Evolutionary conservation across 2,888 invertebrate genomes (phyloP).

Genomic region (Teleiodes luculella): DNA sequence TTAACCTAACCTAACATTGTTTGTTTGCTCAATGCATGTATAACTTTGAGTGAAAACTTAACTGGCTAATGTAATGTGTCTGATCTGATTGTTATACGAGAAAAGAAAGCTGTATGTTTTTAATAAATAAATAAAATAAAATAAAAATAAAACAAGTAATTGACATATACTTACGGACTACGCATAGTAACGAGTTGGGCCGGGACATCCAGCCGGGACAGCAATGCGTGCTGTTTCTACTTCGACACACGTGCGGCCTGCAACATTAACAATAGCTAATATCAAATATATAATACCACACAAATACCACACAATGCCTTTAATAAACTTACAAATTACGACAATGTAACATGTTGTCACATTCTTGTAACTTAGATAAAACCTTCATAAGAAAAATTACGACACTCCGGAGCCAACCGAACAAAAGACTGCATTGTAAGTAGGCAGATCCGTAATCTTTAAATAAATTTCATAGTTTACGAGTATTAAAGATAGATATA

Average conservation of each 20-base stretch:
- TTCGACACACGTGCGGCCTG: constrained; percentile 90
- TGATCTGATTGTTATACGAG: too few relatives aligned
- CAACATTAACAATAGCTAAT: constrained; percentile 28
- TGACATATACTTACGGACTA: constrained; percentile 85
- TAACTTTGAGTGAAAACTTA: too few relatives aligned
- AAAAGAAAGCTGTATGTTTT: too few relatives aligned
- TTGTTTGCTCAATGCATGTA: too few relatives aligned
- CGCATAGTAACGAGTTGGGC: constrained; percentile 84
- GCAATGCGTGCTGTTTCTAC: constrained; percentile 85
- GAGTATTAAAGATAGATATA: too few relatives aligned
- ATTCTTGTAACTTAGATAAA: constrained; percentile 1
- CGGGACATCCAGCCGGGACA: constrained; percentile 92
- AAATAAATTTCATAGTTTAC: too few relatives aligned
- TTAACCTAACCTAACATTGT: too few relatives aligned
- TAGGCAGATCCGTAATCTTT: too few relatives aligned
- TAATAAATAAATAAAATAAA: not conserved
- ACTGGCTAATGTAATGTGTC: too few relatives aligned
- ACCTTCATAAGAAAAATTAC: not conserved
- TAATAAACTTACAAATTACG: not conserved
- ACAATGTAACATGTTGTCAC: not conserved
- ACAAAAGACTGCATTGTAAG: not conserved
- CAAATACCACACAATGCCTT: too few relatives aligned
- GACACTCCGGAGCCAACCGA: not conserved
- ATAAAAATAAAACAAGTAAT: not conserved
- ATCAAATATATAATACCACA: not conserved